A percentile compares a stretch with the other conserved stretches of the same genome.
phyloP scores from a whole-genome alignment of 2,888 invertebrate genomes.

The Acrobasis suavella region DNA sequence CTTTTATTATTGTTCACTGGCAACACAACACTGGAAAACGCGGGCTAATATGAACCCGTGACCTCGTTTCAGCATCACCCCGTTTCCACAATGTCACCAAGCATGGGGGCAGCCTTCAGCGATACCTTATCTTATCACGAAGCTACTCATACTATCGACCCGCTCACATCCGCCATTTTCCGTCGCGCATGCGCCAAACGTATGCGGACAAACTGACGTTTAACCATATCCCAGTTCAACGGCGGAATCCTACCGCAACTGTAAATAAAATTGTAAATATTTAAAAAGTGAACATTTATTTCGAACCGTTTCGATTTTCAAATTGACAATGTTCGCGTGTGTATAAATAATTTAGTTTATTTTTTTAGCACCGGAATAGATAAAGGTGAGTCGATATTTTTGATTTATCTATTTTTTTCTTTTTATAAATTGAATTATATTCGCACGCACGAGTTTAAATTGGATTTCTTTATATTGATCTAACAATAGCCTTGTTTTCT shows the following conservation, averaged over 20 bases:
- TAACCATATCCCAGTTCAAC: slow-evolving; percentile 52
- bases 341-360: slow-evolving; percentile 31
- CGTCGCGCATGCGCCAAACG: slow-evolving; percentile 60
- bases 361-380: slow-evolving; percentile 29
- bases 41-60: slow-evolving; percentile 66
- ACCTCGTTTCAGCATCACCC: slow-evolving; percentile 72
- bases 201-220: slow-evolving; percentile 75
- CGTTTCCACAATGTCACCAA: slow-evolving; percentile 66
- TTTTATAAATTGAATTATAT: slow-evolving; percentile 46
- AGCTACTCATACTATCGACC: slow-evolving; percentile 69
- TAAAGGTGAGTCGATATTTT: slow-evolving; percentile 34
- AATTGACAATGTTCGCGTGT: slow-evolving; percentile 39
- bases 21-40: slow-evolving; percentile 54
- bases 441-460: slow-evolving; percentile 34
- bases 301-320: slow-evolving; percentile 22
- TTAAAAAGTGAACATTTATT: slow-evolving; percentile 32
- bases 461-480: slow-evolving; percentile 38
- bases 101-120: slow-evolving; percentile 67
- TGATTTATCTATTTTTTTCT: slow-evolving; percentile 31
- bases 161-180: slow-evolving; percentile 49
- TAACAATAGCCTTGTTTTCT: slow-evolving; percentile 17
- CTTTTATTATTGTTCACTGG: slow-evolving; percentile 26
- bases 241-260: slow-evolving; percentile 53
- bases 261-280: slow-evolving; percentile 68
- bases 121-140: slow-evolving; percentile 66